Evolutionary conservation across 2,113 vertebrate genomes (phyloP), one percentile per base, ranked within the genome.

Genomic region (Regulus satrapa): DNA sequence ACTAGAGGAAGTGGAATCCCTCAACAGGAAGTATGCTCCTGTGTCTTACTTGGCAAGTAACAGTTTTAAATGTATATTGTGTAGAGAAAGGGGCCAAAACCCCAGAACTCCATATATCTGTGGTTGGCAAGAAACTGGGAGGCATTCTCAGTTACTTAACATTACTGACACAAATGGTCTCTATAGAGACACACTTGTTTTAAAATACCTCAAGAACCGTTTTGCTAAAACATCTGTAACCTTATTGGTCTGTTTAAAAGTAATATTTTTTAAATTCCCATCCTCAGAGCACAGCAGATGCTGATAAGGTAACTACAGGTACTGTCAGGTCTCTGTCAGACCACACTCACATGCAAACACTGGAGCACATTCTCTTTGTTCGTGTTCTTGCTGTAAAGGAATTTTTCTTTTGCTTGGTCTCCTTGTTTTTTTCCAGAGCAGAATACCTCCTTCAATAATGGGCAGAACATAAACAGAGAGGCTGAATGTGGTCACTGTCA

Each of bases 21-120:
- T 99, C 79, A 98, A 98, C 95, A 98, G 99, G 96, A 99, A 99
- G 94, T 99, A 99, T 19, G 98, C 99, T 43, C 99, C 99, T 6
- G 99, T 99, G 46, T 99, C 99, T 76, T 99, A 99, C 84, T 98
- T 99, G 99, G 99, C 98, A 97, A 98, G 98, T 98, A 79, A 46
- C 32, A 25, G n/a, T 71, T 95, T 63, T 52, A 68, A 52, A 74
- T 55, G 4, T 49, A 26, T 83, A 11, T 77, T 62, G 23, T 55
- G 20, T 63, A 58, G 45, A 40, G 28, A 71, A 56, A 67, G 26
- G 3, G 59, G 41, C 78, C 8, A 67, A 48, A 76, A 51, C 31
- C 64, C 34, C 2, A 3, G 4, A 75, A 6, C 13, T 74, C 34
- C 12, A 3, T 38, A 0, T 49, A 24, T 40, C 31, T 63, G 0